Evolutionary conservation across 2,113 vertebrate genomes (phyloP).

Genomic region (Marmota flaviventris): DNA sequence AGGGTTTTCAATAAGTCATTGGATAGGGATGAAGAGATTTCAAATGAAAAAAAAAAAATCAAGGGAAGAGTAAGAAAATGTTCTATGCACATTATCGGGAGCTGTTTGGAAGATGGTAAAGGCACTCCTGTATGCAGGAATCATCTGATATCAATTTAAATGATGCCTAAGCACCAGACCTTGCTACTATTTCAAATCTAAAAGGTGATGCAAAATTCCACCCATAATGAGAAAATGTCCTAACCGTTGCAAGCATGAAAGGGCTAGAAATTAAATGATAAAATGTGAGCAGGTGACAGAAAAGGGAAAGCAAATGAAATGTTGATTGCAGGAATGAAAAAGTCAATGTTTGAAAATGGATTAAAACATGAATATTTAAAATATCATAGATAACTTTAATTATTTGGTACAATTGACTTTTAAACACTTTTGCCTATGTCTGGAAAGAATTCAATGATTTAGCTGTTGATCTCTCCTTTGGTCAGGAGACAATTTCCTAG

Average conservation of each 20-base stretch:
- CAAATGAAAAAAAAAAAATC: not conserved
- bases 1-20: not conserved
- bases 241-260: not conserved
- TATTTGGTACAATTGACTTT: not conserved
- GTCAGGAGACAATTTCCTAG: not conserved
- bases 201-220: not conserved
- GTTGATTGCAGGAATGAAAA: not conserved
- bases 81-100: not conserved
- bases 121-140: not conserved
- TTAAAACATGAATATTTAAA: slow-evolving; percentile 43
- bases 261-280: not conserved
- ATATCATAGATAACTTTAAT: not conserved
- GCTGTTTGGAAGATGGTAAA: not conserved
- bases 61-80: slow-evolving; percentile 16
- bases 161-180: not conserved
- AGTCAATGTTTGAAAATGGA: not conserved
- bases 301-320: not conserved
- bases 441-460: not conserved
- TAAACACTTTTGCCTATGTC: not conserved
- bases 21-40: not conserved
- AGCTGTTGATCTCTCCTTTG: not conserved
- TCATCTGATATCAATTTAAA: not conserved
- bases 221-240: not conserved
- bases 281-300: not conserved
- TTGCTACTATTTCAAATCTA: not conserved